Evolutionary conservation across 2,888 invertebrate genomes (phyloP), one percentile per base, ranked within the genome.

Genomic region (Acholoe squamosa): DNA sequence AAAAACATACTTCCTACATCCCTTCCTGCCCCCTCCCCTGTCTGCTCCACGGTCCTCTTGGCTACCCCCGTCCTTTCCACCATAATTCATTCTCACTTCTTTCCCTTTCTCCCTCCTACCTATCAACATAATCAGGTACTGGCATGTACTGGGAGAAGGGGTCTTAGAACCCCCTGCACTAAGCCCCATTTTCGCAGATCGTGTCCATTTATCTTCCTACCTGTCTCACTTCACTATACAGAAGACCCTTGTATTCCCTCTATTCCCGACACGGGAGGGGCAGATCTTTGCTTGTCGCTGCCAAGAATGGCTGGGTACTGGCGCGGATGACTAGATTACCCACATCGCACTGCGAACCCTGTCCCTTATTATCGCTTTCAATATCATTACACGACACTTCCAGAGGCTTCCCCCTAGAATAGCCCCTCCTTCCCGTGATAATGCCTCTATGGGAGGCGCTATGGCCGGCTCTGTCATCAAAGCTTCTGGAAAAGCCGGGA

Each of bases 311-410:
- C 71, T 71, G 71, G 71, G 28, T 71, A 71, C 71, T 28, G 28
- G 16, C 16, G 71, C 28, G 84, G 84, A 84, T 84, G 84, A 84
- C 84, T 84, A n/a, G 84, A 84, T 84, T 84, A 84, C 0, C 43
- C 22, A 28, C 22, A 22, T n/a, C 5, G 71, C 71, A 14, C 25
- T 25, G 34, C 43, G 84, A 43, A 33, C 12, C n/a, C 14, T 12
- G 43, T 1, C 51, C n/a, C 43, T 51, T 84, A 22, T 84, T 33
- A 84, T 43, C 22, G n/a, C 84, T 33, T 84, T 84, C 84, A 84
- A 84, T 84, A 34, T 28, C 84, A 84, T 34, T 33, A 43, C 51
- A 33, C 84, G 28, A n/a, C 43, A 22, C 43, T 43, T 34, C 12
- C 84, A 28, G 77, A 28, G 61, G 61, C 19, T 3, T n/a, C 25